Base-by-base conservation (phyloP, 1,140 invertebrate species). In the Ditylenchus dipsaci region DNA sequence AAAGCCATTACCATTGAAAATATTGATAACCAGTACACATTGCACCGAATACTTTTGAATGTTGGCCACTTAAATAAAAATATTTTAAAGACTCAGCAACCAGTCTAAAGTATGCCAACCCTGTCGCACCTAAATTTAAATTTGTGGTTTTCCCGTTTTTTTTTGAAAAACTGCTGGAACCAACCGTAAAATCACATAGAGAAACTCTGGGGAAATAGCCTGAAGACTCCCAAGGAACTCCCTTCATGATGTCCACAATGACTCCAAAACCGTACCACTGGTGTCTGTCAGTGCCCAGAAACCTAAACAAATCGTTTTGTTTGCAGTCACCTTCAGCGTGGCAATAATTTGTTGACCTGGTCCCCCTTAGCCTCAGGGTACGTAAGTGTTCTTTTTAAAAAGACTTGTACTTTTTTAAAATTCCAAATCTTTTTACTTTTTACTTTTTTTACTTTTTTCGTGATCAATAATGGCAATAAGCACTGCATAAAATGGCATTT, bases 141-240 rank as follows among this genome's bases (percentile, higher is more conserved):
- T 21, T 17, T 47, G 11, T 21, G 7, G 27, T 29, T n/a, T 47
- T 59, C n/a, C 58, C 19, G 58, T 63, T 30, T 64, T 27, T 53
- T 13, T 68, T 21, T 15, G 27, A 13, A 67, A 71, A 82, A 79
- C 67, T 82, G 78, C n/a, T 78, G 71, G 81, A 80, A 33, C 84
- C 77, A 33, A 86, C 85, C 57, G 84, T 79, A 76, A 87, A 86
- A 75, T 87, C 85, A 76, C 86, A 87, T 57, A 87, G 78, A 21
- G 86, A 86, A 11, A 86, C 84, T 58, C 85, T 75, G 0, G 86
- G 86, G 77, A 87, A 87, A 17, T 83, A 78, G 15, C 72, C 79
- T 19, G 84, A 84, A 19, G 78, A 64, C 47, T 80, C 49, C 79
- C 81, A 81, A 9, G 75, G 58, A 11, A 64, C 62, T 26, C 79